Evolutionary conservation across 2,888 invertebrate species (phyloP).

Genomic region (Phortica okadai): DNA sequence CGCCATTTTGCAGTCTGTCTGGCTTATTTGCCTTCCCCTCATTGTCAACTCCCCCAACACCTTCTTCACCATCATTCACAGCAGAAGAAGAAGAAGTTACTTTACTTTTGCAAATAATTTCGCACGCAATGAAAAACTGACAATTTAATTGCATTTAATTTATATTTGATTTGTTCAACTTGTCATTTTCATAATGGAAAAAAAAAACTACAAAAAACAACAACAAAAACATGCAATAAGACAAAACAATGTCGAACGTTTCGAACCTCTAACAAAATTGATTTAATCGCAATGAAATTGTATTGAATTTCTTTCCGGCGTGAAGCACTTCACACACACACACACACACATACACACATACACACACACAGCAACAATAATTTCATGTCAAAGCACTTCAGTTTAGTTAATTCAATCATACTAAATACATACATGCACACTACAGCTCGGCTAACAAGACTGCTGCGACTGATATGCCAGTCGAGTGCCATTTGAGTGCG

Average conservation of each 20-base stretch:
- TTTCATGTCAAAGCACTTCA: conserved; percentile 69
- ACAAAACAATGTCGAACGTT: neutral
- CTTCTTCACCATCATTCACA: neutral
- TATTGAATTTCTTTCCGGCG: conserved; percentile 12
- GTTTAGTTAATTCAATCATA: conserved; percentile 18
- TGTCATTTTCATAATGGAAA: neutral
- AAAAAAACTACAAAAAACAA: neutral
- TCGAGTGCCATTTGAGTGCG: neutral
- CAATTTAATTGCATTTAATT: conserved; percentile 29
- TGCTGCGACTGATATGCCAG: neutral
- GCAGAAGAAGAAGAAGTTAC: neutral
- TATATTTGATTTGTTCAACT: conserved; percentile 28
- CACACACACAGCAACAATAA: conserved; percentile 57
- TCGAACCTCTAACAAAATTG: neutral
- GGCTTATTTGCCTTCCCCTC: neutral
- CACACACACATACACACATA: neutral
- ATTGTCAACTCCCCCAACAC: neutral
- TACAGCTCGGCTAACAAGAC: neutral
- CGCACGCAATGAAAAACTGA: conserved; percentile 18
- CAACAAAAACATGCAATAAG: neutral
- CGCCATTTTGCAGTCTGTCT: conserved; percentile 9
- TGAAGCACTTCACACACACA: conserved; percentile 28
- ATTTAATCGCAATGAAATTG: conserved; percentile 1
- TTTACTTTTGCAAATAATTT: neutral
- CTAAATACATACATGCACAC: neutral